These are phyloP conservation scores for Listronotus oregonensis DNA, from an alignment of 1,140 invertebrate genomes.

Conservation along the genomic window DNA sequence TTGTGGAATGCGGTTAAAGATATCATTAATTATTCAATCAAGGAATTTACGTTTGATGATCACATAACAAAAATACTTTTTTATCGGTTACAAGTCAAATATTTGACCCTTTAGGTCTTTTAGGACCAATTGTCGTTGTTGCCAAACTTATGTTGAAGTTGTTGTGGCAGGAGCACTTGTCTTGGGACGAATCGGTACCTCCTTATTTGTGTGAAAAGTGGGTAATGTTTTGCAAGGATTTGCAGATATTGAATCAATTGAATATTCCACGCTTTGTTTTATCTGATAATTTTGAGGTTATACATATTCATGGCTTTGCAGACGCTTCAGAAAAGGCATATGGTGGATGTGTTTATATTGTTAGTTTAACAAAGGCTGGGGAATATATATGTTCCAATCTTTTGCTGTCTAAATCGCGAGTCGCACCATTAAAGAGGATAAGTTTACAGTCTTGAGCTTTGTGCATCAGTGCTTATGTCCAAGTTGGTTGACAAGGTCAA, in stretches of 20 bases:
- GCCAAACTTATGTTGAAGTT: background rate
- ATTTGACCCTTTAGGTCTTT: slow-evolving; percentile 1
- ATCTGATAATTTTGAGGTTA: background rate
- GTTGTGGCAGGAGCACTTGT: background rate
- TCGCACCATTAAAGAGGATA: too few relatives aligned
- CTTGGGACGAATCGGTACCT: slow-evolving; percentile 1
- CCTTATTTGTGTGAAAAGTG: background rate
- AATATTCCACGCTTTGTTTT: slow-evolving; percentile 4
- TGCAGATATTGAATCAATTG: background rate
- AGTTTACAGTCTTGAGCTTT: too few relatives aligned
- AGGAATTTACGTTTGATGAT: background rate
- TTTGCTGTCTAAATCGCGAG: too few relatives aligned
- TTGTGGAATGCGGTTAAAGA: background rate
- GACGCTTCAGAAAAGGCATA: too few relatives aligned
- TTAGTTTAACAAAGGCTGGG: too few relatives aligned
- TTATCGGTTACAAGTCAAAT: slow-evolving; percentile 1
- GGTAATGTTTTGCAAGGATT: background rate
- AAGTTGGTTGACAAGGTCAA: too few relatives aligned
- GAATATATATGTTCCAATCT: too few relatives aligned
- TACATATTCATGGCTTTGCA: too few relatives aligned
- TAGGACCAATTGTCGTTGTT: slow-evolving; percentile 1
- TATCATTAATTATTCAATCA: background rate
- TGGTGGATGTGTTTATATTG: too few relatives aligned
- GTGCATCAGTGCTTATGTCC: too few relatives aligned
- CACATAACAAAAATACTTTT: background rate